Evolutionary conservation across 1,140 invertebrate genomes (phyloP), one percentile per base, ranked within the genome.

Genomic region (Drosophila athabasca): DNA sequence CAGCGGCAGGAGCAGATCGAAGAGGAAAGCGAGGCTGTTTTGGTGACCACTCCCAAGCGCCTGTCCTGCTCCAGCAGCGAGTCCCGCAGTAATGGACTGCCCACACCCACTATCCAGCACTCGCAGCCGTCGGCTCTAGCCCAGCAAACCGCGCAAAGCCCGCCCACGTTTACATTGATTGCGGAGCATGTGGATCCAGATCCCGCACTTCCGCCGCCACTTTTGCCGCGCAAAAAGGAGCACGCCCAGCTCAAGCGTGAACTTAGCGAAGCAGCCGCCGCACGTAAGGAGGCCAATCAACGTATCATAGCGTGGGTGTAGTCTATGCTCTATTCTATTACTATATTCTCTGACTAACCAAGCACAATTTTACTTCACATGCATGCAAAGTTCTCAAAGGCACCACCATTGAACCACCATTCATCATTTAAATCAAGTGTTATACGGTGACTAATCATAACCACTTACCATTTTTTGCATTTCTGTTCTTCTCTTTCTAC

Each of bases 291-390:
- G 81, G 91, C 93, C 26, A 93, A 93, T 69, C 91, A 91, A 69
- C 93, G 93, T 88, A 90, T 93, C 61, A 81, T 92, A 69, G 92
- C 92, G 93, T 93, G 92, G 91, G 92, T 93, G 84, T 91, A 90
- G 84, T 89, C 78, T 85, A 78, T 87, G 66, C 82, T 85, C 78
- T 85, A 64, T 87, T 82, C 76, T 62, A 35, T 3, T 39, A 11
- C 3, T 39, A 52, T 62, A 59, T 58, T 61, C 39, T 35, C 51
- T 41, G 50, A 60, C 54, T 75, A 70, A 77, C 54, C 50, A 13
- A 74, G 54, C 66, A 85, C 66, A 58, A 44, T 65, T 71, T 77
- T 50, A 67, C 43, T 67, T 83, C 59, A 60, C 50, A 53, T 66
- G 76, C 65, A 61, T 76, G 77, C 22, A 35, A 35, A n/a, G 24